phyloP scores from a whole-genome alignment of 1,140 invertebrate species.

The Grapholita molesta region DNA sequence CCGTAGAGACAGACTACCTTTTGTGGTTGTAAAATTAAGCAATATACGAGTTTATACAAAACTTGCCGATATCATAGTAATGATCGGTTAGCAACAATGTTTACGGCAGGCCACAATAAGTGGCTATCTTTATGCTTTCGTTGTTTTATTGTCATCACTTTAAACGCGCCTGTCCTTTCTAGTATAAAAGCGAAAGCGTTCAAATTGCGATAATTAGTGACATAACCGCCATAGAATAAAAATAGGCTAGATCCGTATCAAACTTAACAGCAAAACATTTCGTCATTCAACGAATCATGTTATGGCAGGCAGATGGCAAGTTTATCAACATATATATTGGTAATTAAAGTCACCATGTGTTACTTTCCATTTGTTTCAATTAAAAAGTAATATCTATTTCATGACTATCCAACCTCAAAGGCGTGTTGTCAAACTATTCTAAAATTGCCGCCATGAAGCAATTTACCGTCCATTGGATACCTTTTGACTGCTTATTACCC shows the following conservation, averaged over 20 bases:
- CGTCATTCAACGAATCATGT: neutral
- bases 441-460: neutral
- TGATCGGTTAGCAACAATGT: conserved; percentile 8
- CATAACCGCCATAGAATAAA: neutral
- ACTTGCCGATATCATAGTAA: neutral
- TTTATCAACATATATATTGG: neutral
- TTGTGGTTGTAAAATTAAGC: neutral
- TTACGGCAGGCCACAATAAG: neutral
- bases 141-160: conserved; percentile 12
- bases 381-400: neutral
- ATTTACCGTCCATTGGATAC: neutral
- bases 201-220: neutral
- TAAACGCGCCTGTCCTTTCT: conserved; percentile 7
- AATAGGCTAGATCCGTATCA: neutral
- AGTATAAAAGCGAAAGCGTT: neutral
- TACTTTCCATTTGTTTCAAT: neutral
- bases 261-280: neutral
- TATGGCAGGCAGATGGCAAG: neutral
- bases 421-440: neutral
- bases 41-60: neutral
- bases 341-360: neutral
- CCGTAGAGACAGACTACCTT: neutral
- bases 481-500: neutral
- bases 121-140: conserved; percentile 12
- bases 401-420: neutral